phyloP scores from a whole-genome alignment of 2,888 invertebrate species.

The Dusona sp. region DNA sequence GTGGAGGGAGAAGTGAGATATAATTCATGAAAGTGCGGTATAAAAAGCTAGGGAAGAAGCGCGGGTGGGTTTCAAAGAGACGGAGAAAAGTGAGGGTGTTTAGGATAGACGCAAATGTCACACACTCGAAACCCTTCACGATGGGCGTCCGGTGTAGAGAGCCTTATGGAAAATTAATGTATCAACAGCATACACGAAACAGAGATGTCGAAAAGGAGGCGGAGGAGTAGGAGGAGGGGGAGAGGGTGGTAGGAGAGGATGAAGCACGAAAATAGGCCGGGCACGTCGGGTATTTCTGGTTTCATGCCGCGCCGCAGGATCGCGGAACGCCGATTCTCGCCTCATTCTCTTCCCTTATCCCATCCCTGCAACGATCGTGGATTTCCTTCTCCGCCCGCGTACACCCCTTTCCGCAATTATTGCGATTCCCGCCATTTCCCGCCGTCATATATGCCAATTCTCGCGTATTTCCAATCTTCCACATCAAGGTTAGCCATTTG shows the following conservation, averaged over 20 bases:
- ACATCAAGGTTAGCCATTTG: neutral
- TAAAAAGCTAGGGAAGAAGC: conserved; percentile 14
- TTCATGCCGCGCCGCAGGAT: conserved; percentile 68
- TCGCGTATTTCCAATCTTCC: conserved; percentile 16
- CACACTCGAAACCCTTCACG: conserved; percentile 51
- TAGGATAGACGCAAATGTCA: conserved; percentile 29
- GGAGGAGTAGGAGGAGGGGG: conserved; percentile 1
- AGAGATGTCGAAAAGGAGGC: conserved; percentile 12
- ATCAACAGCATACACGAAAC: conserved; percentile 46
- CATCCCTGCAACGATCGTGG: conserved; percentile 8
- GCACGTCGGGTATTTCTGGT: conserved; percentile 72
- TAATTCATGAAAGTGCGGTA: conserved; percentile 5
- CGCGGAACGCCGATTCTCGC: conserved; percentile 62
- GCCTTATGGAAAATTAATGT: conserved; percentile 48
- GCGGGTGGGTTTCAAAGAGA: conserved; percentile 6
- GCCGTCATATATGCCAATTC: conserved; percentile 47
- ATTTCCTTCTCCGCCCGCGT: conserved; percentile 2
- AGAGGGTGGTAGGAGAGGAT: conserved; percentile 38
- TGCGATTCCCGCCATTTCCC: conserved; percentile 67
- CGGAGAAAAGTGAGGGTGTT: conserved; percentile 26
- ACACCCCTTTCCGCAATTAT: conserved; percentile 64
- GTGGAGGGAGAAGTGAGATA: neutral
- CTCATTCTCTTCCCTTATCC: conserved; percentile 63
- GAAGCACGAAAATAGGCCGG: conserved; percentile 76
- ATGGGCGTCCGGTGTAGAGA: conserved; percentile 20